These are phyloP conservation scores for Geotrupes spiniger DNA, from an alignment of 2,888 invertebrate species.

Conservation along the genomic window DNA sequence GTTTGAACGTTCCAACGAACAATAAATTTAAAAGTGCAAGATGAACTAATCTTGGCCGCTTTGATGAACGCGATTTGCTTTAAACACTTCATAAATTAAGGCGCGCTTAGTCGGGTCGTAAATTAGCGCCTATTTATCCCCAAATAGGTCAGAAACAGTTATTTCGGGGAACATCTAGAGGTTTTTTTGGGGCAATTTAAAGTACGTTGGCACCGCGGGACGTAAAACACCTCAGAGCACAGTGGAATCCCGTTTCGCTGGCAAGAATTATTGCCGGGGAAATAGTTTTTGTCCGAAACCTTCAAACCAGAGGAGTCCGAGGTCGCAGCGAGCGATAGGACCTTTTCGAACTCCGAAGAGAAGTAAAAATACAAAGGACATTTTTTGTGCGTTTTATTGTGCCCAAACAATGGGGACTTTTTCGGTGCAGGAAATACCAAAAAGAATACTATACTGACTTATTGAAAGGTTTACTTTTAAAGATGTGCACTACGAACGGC, in stretches of 20 bases:
- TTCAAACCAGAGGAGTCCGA: slow-evolving; percentile 26
- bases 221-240: slow-evolving; percentile 40
- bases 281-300: slow-evolving; percentile 35
- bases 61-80: slow-evolving; percentile 21
- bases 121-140: slow-evolving; percentile 44
- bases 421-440: slow-evolving; percentile 20
- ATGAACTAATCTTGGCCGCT: slow-evolving; percentile 15
- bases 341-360: slow-evolving; percentile 20
- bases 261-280: slow-evolving; percentile 44
- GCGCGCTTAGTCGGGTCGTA: slow-evolving; percentile 33
- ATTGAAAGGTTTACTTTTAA: slow-evolving; percentile 6
- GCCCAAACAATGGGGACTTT: slow-evolving; percentile 27
- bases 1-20: not conserved
- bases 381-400: slow-evolving; percentile 31
- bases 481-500: not conserved
- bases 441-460: not conserved
- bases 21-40: slow-evolving; percentile 14
- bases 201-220: slow-evolving; percentile 43
- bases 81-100: slow-evolving; percentile 26
- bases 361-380: slow-evolving; percentile 16
- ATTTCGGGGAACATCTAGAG: slow-evolving; percentile 37
- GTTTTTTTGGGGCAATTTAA: slow-evolving; percentile 38
- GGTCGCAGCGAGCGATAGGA: slow-evolving; percentile 26
- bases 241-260: slow-evolving; percentile 41
- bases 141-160: slow-evolving; percentile 45